Evolutionary conservation across 1,140 invertebrate genomes (phyloP).

Genomic region (Centruroides sculpturatus): DNA sequence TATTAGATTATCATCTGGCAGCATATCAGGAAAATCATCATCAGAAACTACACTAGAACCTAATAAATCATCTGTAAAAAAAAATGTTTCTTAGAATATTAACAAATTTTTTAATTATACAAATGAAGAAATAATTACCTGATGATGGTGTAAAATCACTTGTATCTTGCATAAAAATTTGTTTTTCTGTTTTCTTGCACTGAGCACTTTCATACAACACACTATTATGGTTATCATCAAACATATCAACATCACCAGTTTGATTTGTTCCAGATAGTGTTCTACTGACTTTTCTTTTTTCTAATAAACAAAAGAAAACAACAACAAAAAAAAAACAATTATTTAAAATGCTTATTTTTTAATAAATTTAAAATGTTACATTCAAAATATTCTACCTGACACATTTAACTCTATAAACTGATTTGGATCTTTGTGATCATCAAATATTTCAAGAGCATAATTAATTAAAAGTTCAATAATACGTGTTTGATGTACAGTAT

Average conservation of each 20-base stretch:
- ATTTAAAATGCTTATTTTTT: not conserved
- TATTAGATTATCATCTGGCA: slow-evolving; percentile 5
- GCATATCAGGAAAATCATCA: slow-evolving; percentile 14
- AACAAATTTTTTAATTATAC: not conserved
- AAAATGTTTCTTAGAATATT: not conserved
- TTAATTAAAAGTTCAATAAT: slow-evolving; percentile 39
- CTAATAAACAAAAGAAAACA: too few species aligned
- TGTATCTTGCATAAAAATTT: too few species aligned
- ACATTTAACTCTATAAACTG: not conserved
- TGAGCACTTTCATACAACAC: not conserved
- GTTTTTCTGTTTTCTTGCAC: too few species aligned
- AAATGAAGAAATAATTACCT: not conserved
- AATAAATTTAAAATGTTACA: not conserved
- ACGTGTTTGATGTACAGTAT: slow-evolving; percentile 41
- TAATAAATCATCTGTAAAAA: slow-evolving; percentile 8
- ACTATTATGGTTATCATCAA: slow-evolving; percentile 2
- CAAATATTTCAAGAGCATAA: slow-evolving; percentile 28
- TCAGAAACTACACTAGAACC: slow-evolving; percentile 8
- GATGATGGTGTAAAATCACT: slow-evolving; percentile 11
- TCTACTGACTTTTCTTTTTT: slow-evolving; percentile 5
- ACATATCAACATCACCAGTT: slow-evolving; percentile 8
- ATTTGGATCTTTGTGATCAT: not conserved
- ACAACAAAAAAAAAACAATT: not conserved
- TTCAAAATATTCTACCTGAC: not conserved
- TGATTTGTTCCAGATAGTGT: slow-evolving; percentile 10